Evolutionary conservation across 2,888 invertebrate genomes (phyloP).

Genomic region (Polymixis lichenea): DNA sequence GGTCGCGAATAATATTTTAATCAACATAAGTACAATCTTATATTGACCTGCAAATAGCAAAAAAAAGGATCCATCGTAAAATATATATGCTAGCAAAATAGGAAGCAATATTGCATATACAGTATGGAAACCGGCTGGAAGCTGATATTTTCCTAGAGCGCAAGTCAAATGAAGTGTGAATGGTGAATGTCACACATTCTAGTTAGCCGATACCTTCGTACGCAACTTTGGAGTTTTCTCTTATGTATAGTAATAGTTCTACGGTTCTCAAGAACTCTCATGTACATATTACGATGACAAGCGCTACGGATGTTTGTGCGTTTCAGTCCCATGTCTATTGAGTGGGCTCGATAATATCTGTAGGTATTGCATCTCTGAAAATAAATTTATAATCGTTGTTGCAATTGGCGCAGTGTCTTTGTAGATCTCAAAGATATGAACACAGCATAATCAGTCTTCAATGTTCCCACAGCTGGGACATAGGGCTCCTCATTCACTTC

Average conservation of each 20-base stretch:
- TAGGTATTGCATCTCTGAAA: not conserved
- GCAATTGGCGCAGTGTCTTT: too few relatives aligned
- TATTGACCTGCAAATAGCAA: too few relatives aligned
- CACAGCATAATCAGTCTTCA: too few relatives aligned
- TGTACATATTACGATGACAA: not conserved
- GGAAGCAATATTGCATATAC: slow-evolving; percentile 28
- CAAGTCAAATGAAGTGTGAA: slow-evolving; percentile 43
- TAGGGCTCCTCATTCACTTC: too few relatives aligned
- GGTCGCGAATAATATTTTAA: too few relatives aligned
- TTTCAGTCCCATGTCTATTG: not conserved
- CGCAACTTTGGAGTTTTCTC: slow-evolving; percentile 24
- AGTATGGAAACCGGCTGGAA: slow-evolving; percentile 29
- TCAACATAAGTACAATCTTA: too few relatives aligned
- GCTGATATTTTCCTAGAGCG: slow-evolving; percentile 42
- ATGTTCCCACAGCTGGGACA: too few relatives aligned
- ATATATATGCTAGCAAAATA: too few relatives aligned
- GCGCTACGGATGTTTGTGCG: not conserved
- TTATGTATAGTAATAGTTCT: not conserved
- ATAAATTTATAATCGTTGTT: not conserved
- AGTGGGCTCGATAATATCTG: not conserved
- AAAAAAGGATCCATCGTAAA: too few relatives aligned
- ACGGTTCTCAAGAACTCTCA: not conserved
- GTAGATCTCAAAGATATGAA: too few relatives aligned
- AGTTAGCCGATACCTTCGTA: slow-evolving; percentile 5
- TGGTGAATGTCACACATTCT: slow-evolving; percentile 30